A percentile compares a stretch with the other conserved stretches of the same genome.
These are phyloP conservation scores for Cardiocondyla obscurior DNA, from an alignment of 1,140 invertebrate species.

Conservation along the genomic window DNA sequence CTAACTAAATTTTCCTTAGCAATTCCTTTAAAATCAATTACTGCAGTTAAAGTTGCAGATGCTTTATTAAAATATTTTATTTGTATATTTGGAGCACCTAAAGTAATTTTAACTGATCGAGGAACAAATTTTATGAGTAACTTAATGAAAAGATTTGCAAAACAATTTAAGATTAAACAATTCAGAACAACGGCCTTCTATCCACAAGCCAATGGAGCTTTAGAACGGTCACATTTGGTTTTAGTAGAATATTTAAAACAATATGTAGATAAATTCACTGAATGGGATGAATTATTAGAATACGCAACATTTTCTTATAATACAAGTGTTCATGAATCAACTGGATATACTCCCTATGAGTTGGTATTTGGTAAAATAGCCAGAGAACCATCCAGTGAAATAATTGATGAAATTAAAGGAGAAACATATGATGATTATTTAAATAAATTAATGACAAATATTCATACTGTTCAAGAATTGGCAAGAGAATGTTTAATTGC, in stretches of 20 bases:
- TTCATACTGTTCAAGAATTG: conserved; percentile 30
- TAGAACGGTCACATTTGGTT: conserved; percentile 77
- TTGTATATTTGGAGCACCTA: conserved; percentile 12
- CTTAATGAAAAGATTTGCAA: conserved; percentile 69
- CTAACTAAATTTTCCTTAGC: background rate
- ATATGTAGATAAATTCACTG: conserved; percentile 74
- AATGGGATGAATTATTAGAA: conserved; percentile 77
- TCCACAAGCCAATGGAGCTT: conserved; percentile 75
- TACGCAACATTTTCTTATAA: conserved; percentile 79
- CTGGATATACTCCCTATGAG: conserved; percentile 70
- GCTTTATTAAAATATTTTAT: conserved; percentile 25
- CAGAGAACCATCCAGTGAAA: conserved; percentile 53
- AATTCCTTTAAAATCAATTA: background rate
- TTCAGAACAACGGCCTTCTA: conserved; percentile 67
- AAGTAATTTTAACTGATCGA: conserved; percentile 22
- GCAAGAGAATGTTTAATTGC: conserved; percentile 34
- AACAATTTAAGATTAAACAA: conserved; percentile 72
- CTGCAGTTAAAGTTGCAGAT: background rate
- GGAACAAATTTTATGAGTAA: conserved; percentile 62
- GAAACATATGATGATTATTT: conserved; percentile 54
- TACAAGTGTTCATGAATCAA: conserved; percentile 68
- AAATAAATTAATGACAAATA: conserved; percentile 17
- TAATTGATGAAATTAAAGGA: background rate
- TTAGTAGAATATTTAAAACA: conserved; percentile 78
- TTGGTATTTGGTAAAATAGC: conserved; percentile 73